Evolutionary conservation across 2,888 invertebrate genomes (phyloP), one percentile per base, ranked within the genome.

Genomic region (Athripsodes cinereus): DNA sequence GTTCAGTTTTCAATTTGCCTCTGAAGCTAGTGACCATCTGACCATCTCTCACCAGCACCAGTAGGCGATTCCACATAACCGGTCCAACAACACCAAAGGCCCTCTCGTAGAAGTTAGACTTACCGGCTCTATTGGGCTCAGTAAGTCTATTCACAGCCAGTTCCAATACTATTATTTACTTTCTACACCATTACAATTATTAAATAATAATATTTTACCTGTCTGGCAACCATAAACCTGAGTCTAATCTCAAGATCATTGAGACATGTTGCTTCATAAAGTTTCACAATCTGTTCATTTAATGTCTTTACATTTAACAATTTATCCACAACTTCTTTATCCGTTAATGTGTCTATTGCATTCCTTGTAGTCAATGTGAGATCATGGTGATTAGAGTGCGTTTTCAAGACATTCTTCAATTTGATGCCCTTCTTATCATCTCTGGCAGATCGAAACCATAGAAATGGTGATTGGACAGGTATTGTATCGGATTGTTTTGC

Each of bases 221-320:
- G 88, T 64, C 82, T 72, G 1, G 90, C 90, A 2, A 88, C 87
- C 65, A 90, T 73, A 71, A 86, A 95, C 60, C 94, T 78, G 64
- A 94, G 71, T 54, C 92, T 78, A 1, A 79, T 74, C 13, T 88
- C 88, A 19, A 90, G 70, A 66, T 94, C 92, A 70, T 85, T 86
- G 31, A 93, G 70, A 63, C 77, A 79, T 1, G 87, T 85, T 22
- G 69, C 69, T 46, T 83, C 71, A 69, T 89, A 80, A 18, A 92
- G 69, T 20, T 74, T 54, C 51, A 74, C 69, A 68, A 93, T 86
- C 74, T 92, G 91, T 22, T 86, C 78, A 0, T 88, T 84, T 60
- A 86, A 77, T 59, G 73, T 72, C 62, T 74, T 66, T 64, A 80
- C 79, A 13, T 71, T 69, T n/a, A 67, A 65, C 22, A 88, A 67